Conservation (phyloP, 1,140 invertebrate genomes). For the Lepidurus couesii region DNA sequence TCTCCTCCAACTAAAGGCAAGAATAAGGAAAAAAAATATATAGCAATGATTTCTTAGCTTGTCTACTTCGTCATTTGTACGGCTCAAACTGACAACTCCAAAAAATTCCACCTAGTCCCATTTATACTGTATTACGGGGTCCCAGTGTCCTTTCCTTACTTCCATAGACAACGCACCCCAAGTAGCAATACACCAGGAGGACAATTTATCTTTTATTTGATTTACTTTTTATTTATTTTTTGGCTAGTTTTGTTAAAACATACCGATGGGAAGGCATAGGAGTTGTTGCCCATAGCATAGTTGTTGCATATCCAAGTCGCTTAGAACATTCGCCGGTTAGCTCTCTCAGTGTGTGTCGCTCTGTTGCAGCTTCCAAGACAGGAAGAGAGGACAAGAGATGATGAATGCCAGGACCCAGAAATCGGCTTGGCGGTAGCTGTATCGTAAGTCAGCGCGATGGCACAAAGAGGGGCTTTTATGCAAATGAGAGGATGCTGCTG, state of each 20-base stretch:
- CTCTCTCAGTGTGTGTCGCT: no score
- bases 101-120: neutral
- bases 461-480: constrained; percentile 18
- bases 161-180: neutral
- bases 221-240: neutral
- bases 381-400: neutral
- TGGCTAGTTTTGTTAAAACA: neutral
- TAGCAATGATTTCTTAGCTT: constrained; percentile 6
- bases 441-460: constrained; percentile 2
- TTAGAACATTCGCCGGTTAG: neutral
- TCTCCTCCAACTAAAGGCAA: neutral
- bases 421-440: constrained; percentile 13
- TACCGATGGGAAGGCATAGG: neutral
- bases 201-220: neutral
- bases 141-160: neutral
- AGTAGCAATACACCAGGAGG: neutral
- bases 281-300: no score
- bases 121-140: neutral
- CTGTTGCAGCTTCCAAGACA: neutral
- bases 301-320: neutral
- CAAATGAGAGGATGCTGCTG: constrained; percentile 10
- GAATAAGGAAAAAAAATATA: neutral
- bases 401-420: neutral
- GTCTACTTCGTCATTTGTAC: constrained; percentile 13
- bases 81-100: constrained; percentile 18